These are phyloP conservation scores for Pangasius mekongensis DNA, from an alignment of 2,797 vertebrate genomes.

Conservation along the genomic window DNA sequence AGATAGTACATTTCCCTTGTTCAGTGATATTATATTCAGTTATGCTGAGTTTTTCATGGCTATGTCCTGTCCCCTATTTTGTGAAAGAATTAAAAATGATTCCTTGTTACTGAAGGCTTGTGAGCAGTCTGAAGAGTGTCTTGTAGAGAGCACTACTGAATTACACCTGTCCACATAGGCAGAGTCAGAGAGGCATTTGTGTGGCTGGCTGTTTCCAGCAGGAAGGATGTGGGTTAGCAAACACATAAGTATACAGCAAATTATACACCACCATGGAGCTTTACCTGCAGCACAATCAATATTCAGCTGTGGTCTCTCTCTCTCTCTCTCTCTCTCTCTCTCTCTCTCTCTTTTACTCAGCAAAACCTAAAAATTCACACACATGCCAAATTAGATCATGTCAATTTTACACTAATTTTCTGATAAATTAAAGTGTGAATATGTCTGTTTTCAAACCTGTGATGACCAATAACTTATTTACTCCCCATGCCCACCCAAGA, in stretches of 20 bases:
- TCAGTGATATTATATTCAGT: background rate
- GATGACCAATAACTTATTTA: background rate
- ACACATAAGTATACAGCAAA: background rate
- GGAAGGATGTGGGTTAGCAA: constrained; percentile 28
- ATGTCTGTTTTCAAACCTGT: background rate
- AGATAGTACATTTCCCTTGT: background rate
- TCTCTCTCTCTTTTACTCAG: background rate
- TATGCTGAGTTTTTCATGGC: background rate
- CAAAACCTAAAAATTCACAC: background rate
- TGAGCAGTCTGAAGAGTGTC: background rate
- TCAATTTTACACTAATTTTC: background rate
- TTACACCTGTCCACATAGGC: background rate
- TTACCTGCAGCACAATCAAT: constrained; percentile 3
- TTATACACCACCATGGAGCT: background rate
- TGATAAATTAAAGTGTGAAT: background rate
- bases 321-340: background rate
- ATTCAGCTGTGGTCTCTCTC: background rate
- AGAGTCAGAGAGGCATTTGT: background rate
- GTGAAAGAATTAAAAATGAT: background rate
- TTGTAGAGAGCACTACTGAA: background rate
- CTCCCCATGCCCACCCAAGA: background rate
- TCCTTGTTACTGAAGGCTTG: background rate
- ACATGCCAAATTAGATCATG: background rate
- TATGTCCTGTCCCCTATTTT: background rate
- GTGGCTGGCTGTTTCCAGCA: background rate